Evolutionary conservation across 2,888 invertebrate species (phyloP).

Genomic region (Lobophora halterata): DNA sequence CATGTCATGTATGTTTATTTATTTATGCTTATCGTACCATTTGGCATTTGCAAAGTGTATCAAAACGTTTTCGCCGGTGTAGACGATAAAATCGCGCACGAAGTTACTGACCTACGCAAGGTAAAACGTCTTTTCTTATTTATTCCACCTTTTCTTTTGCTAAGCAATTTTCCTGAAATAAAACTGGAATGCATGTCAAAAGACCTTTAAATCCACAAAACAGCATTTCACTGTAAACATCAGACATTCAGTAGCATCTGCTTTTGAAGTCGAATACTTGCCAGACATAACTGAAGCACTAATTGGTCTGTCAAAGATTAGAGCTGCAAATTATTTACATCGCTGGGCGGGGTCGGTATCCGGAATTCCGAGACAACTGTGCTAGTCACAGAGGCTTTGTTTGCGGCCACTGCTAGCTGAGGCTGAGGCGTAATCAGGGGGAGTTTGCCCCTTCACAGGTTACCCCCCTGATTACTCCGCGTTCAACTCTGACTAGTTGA

Average conservation of each 20-base stretch:
- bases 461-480: conserved; percentile 19
- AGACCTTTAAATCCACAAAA: conserved; percentile 1
- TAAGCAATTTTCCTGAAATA: conserved; percentile 18
- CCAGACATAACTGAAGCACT: conserved; percentile 24
- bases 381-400: conserved; percentile 64
- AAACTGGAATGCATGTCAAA: conserved; percentile 2
- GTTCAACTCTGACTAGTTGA: conserved; percentile 48
- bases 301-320: conserved; percentile 31
- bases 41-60: conserved; percentile 23
- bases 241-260: conserved; percentile 16
- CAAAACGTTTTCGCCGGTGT: conserved; percentile 16
- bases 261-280: conserved; percentile 24
- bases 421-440: conserved; percentile 61
- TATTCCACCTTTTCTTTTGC: conserved; percentile 30
- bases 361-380: conserved; percentile 59
- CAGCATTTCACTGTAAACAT: conserved; percentile 6
- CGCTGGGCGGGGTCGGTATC: conserved; percentile 50
- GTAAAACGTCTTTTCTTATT: conserved; percentile 36
- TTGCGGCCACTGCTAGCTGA: conserved; percentile 55
- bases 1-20: conserved; percentile 32
- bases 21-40: conserved; percentile 28
- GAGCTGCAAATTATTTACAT: conserved; percentile 56
- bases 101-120: conserved; percentile 39
- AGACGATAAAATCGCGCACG: conserved; percentile 21
- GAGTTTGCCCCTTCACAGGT: conserved; percentile 1